Evolutionary conservation across 2,797 vertebrate genomes (phyloP), one percentile per base, ranked within the genome.

Genomic region (Phylloscopus collybita): DNA sequence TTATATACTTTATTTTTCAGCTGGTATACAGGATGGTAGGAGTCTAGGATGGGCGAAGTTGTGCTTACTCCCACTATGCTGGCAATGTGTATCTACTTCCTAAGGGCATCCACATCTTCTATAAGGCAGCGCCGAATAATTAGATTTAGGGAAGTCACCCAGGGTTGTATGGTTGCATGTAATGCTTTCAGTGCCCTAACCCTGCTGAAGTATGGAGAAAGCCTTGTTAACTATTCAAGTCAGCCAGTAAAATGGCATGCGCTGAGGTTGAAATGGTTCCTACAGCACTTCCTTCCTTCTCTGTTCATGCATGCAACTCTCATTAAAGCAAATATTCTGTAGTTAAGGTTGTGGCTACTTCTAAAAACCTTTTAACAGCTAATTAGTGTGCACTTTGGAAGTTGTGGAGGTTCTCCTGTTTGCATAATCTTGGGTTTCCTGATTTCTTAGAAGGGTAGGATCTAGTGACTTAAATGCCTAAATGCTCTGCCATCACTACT

Each of bases 361-460:
- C 60, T 86, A 26, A 1, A 32, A 80, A 54, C 34, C 21, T 51
- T 93, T 91, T 59, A 62, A 74, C 27, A 91, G 60, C 54, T 94
- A 54, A 85, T 93, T 80, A 90, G 61, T 75, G 32, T 15, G 26
- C 0, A 0, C 34, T 80, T 72, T 94, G 60, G 76, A 93, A 81
- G 44, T 26, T 56, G 79, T 26, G 51, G 60, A 88, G 59, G 44
- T 88, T 95, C 81, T 92, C 3, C 30, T 79, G 40, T 79, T 92
- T 88, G 66, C 74, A 80, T 86, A 62, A 78, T 62, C 53, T 82
- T 60, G 73, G 13, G 60, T 91, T 96, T 95, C 88, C 90, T 70
- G 38, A 44, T 94, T 95, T 96, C 92, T 93, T 96, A 62, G 93
- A 94, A 88, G 38, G 32, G 7, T 65, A 74, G 88, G 50, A 88